Conservation (phyloP, 2,797 vertebrate species). For the Hapalemur alaotrensis region DNA sequence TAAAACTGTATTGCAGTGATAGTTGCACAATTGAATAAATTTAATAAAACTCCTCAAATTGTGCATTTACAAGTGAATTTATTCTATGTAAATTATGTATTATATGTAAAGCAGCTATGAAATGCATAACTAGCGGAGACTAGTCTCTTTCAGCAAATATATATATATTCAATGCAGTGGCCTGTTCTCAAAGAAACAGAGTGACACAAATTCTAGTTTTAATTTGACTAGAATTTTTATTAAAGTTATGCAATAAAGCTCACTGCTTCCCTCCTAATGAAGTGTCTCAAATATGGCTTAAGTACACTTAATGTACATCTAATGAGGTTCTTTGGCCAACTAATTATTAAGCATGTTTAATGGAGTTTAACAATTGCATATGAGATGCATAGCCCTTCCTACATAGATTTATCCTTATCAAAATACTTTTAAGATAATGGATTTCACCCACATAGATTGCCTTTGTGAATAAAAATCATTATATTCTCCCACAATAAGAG, state of each 20-base stretch:
- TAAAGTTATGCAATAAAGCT: conserved; percentile 2
- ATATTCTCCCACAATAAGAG: not conserved
- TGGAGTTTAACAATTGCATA: conserved; percentile 29
- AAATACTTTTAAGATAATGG: conserved; percentile 63
- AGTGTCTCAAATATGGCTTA: conserved; percentile 50
- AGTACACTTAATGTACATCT: conserved; percentile 55
- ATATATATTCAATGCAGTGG: rapidly evolving
- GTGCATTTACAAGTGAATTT: not conserved
- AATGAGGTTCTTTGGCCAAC: conserved; percentile 51
- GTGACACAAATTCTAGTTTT: not conserved
- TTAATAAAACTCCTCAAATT: not conserved
- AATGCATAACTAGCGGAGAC: rapidly evolving
- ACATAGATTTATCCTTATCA: conserved; percentile 57
- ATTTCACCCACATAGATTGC: conserved; percentile 14
- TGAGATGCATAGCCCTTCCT: not conserved
- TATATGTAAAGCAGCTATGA: not conserved
- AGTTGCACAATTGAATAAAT: not conserved
- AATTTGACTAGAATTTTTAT: conserved; percentile 28
- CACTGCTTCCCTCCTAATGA: not conserved
- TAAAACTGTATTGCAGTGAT: too few relatives aligned
- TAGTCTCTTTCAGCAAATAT: not conserved
- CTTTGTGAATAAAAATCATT: conserved; percentile 10
- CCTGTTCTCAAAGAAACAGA: not conserved
- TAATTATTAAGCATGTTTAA: conserved; percentile 64
- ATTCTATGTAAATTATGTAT: not conserved